Evolutionary conservation across 2,797 vertebrate species (phyloP).

Genomic region (Tokudaia muenninki): DNA sequence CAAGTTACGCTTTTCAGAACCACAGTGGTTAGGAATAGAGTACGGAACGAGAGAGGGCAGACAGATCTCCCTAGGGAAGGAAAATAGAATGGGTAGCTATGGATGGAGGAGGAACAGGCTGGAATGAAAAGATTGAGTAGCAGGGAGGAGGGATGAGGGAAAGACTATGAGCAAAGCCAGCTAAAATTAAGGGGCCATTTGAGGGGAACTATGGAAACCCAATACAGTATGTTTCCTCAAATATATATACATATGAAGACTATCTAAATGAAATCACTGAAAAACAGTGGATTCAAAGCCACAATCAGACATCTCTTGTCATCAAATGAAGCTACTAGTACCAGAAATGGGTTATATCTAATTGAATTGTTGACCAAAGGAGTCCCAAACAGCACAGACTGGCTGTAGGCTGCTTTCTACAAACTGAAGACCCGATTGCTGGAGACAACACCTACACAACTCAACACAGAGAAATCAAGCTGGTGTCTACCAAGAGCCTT

Average conservation of each 20-base stretch:
- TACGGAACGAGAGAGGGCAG: neutral
- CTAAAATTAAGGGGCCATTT: neutral
- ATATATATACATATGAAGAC: too few relatives aligned
- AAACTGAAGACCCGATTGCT: neutral
- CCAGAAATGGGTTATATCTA: too few relatives aligned
- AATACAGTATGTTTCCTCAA: neutral
- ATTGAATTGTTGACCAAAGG: neutral
- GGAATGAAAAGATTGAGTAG: neutral
- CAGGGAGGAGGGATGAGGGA: too few relatives aligned
- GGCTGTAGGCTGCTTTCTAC: neutral
- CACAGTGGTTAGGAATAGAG: neutral
- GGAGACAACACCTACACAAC: neutral
- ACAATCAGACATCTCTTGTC: neutral
- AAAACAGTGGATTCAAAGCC: neutral
- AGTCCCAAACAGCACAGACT: neutral
- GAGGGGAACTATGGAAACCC: neutral
- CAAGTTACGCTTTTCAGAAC: neutral
- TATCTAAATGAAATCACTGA: neutral
- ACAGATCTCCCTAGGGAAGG: neutral
- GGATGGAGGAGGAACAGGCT: neutral
- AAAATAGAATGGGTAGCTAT: neutral
- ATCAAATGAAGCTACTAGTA: neutral
- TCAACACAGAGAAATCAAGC: neutral
- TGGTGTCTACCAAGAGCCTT: neutral
- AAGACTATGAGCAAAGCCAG: neutral